phyloP scores from a whole-genome alignment of 2,888 invertebrate genomes.

The Cheilosia pagana region DNA sequence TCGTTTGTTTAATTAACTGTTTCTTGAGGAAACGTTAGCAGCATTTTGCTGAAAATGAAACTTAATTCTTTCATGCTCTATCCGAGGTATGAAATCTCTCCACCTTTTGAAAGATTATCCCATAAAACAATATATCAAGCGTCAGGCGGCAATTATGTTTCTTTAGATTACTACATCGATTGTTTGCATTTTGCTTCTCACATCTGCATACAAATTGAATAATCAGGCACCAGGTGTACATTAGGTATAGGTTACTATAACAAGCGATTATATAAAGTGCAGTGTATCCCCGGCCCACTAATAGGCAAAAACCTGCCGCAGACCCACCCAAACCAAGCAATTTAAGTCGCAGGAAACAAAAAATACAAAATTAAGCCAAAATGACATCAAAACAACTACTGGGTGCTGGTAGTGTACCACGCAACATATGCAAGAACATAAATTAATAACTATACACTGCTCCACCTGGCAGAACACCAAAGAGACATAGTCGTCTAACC shows the following conservation, averaged over 20 bases:
- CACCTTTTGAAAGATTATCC: constrained; percentile 29
- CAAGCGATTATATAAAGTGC: constrained; percentile 40
- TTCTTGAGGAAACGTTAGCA: constrained; percentile 28
- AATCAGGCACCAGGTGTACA: constrained; percentile 17
- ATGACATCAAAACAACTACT: constrained; percentile 68
- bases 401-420: constrained; percentile 50
- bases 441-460: constrained; percentile 46
- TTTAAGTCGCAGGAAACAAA: constrained; percentile 64
- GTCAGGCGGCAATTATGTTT: background rate
- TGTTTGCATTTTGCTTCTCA: constrained; percentile 15
- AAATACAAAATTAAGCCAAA: constrained; percentile 17
- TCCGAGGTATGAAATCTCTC: constrained; percentile 36
- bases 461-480: constrained; percentile 44
- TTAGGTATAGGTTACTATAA: background rate
- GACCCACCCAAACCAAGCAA: constrained; percentile 53
- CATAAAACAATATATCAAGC: constrained; percentile 35
- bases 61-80: constrained; percentile 50
- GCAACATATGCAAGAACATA: constrained; percentile 64
- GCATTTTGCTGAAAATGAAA: constrained; percentile 56
- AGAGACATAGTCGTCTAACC: constrained; percentile 13
- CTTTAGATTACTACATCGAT: too few relatives aligned
- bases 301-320: constrained; percentile 3
- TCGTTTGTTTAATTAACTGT: constrained; percentile 34
- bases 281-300: constrained; percentile 25
- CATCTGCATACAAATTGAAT: constrained; percentile 3